These are phyloP conservation scores for Argyresthia albistria DNA, from an alignment of 2,888 invertebrate genomes.

Conservation along the genomic window DNA sequence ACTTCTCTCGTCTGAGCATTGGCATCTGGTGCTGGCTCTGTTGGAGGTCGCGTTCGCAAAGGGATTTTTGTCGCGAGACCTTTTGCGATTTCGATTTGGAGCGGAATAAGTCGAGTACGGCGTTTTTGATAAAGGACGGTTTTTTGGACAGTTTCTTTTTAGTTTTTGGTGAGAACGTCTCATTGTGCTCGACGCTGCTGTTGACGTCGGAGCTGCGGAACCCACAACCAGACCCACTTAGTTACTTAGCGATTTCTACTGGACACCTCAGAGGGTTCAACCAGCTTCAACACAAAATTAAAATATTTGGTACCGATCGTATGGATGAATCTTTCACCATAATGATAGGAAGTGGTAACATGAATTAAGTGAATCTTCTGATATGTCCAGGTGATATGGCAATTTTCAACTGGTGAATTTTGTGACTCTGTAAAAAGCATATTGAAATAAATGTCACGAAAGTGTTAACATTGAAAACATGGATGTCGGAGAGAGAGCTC, in stretches of 20 bases:
- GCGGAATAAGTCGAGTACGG: constrained; percentile 66
- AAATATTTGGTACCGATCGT: too few relatives aligned
- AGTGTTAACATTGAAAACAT: not conserved
- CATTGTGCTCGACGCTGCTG: constrained; percentile 65
- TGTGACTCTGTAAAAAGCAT: constrained; percentile 56
- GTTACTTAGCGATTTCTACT: constrained; percentile 52
- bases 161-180: constrained; percentile 68
- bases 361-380: constrained; percentile 28
- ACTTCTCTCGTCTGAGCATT: constrained; percentile 59
- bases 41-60: constrained; percentile 62
- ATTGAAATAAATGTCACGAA: constrained; percentile 52
- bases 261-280: constrained; percentile 35
- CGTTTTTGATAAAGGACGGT: constrained; percentile 69
- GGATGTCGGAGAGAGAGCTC: too few relatives aligned
- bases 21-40: constrained; percentile 45
- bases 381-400: constrained; percentile 43
- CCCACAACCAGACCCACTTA: constrained; percentile 42
- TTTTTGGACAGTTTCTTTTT: constrained; percentile 73
- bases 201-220: constrained; percentile 69
- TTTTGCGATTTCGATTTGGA: constrained; percentile 68
- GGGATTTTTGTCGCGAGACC: constrained; percentile 64
- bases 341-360: not conserved
- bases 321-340: too few relatives aligned
- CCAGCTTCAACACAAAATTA: too few relatives aligned
- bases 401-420: constrained; percentile 48